Evolutionary conservation across 2,797 vertebrate genomes (phyloP).

Genomic region (Silurus aristotelis): DNA sequence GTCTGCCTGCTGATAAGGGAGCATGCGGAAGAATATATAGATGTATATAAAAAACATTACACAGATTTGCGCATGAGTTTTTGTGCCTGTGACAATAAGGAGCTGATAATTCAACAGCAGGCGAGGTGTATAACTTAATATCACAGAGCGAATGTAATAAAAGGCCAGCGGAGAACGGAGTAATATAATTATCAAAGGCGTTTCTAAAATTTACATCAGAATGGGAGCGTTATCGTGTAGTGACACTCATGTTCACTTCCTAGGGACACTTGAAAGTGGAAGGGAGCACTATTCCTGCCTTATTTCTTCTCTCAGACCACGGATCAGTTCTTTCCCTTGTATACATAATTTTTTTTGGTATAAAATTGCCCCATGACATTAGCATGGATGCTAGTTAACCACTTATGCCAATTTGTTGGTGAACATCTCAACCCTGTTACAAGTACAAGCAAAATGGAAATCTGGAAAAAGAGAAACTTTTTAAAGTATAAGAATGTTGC

Average conservation of each 20-base stretch:
- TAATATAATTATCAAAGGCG: constrained; percentile 37
- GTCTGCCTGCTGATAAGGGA: constrained; percentile 69
- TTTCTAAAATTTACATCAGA: constrained; percentile 23
- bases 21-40: constrained; percentile 61
- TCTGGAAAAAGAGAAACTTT: background rate
- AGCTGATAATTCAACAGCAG: constrained; percentile 32
- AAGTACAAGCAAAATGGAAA: background rate
- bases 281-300: background rate
- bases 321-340: too few species aligned
- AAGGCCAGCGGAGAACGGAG: background rate
- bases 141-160: constrained; percentile 25
- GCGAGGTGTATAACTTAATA: constrained; percentile 1
- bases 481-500: too few species aligned
- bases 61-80: constrained; percentile 28
- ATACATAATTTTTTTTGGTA: too few species aligned
- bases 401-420: too few species aligned
- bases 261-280: background rate
- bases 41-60: constrained; percentile 36
- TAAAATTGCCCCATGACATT: too few species aligned
- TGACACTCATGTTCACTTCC: background rate
- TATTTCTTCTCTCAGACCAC: background rate
- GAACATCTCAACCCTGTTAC: too few species aligned
- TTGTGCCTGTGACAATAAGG: constrained; percentile 45
- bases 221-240: background rate
- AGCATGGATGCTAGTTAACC: too few species aligned